Evolutionary conservation across 1,140 invertebrate genomes (phyloP), one percentile per base, ranked within the genome.

Genomic region (Brachionus plicatilis): DNA sequence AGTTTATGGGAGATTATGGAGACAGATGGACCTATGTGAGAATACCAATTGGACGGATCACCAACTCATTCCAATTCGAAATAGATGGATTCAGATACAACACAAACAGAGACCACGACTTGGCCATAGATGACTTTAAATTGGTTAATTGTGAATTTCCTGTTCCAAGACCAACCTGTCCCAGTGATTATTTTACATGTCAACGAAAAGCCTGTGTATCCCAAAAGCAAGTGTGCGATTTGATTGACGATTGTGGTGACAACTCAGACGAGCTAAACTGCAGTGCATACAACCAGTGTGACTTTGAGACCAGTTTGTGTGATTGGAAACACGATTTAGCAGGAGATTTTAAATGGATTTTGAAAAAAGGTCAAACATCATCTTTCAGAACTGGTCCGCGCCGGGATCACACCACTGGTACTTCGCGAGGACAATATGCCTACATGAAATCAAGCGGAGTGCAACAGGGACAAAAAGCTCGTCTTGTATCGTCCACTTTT

Each of bases 1-100:
- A 88, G 93, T 5, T 88, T 89, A 12, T 92, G 9, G 79, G 92
- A 12, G 93, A 93, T 87, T 91, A 93, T 43, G 93, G 93, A 0
- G 93, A 93, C 85, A 90, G 91, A 0, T 94, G 93, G 93, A 92
- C 92, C 85, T 90, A 92, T 85, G 93, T 92, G 3, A 92, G 92
- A 87, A 91, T 93, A 1, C 92, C 92, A 3, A 85, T 89, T 50
- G 88, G 91, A 92, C 24, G 91, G 91, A 29, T 93, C 90, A 4
- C 85, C 90, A 90, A 91, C 29, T 89, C 92, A 56, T 93, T 92
- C 88, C 90, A 90, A 88, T 92, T 92, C 87, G 86, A 86, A 45
- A 17, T 76, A 12, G 27, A 75, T n/a, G 53, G 84, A 29, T 83
- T 12, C 43, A 87, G 87, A 72, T 88, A 1, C 24, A 85, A 17